Base-by-base conservation (phyloP, 2,888 invertebrate genomes). In the Ectemnius cavifrons region DNA sequence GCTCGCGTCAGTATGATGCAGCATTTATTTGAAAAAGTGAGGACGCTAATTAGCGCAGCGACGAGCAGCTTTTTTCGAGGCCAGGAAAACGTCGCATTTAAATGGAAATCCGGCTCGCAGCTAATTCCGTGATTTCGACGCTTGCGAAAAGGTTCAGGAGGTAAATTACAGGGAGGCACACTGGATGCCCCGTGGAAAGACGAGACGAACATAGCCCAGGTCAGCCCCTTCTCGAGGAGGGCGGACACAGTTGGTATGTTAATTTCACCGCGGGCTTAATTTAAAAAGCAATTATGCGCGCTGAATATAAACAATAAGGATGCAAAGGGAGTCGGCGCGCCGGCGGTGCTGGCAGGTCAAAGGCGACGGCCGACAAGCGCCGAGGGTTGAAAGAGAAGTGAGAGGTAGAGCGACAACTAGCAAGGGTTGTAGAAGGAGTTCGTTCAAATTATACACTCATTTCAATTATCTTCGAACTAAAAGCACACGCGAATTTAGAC, bases 271-370 rank as follows among this genome's bases (percentile, higher is more conserved):
- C 20, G 74, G 74, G 79, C 78, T 80, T 86, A 79, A 86, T 86
- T 86, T 82, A 84, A 87, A 85, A 86, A 85, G 82, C 81, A 86
- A 87, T 86, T 86, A 87, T 79, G 80, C 78, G 47, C 59, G 63
- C 67, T 79, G 83, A 82, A 77, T 76, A 76, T 81, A 83, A 84
- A 85, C 84, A 86, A 84, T 82, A 77, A 81, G 75, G 76, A 75
- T 56, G 75, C 73, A 63, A 69, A 67, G 49, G 56, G 45, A 60
- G 58, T 37, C 8, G 20, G 16, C 11, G 37, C 58, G 18, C 18
- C 8, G 66, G 23, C 61, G 56, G 37, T 68, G 28, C 23, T 58
- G 27, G 57, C 46, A 37, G 37, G 37, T 37, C 37, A 37, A 37
- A 37, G 37, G 37, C 37, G 37, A 37, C 6, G 0, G 37, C 37